Evolutionary conservation across 2,888 invertebrate species (phyloP), one percentile per base, ranked within the genome.

Genomic region (Myathropa florea): DNA sequence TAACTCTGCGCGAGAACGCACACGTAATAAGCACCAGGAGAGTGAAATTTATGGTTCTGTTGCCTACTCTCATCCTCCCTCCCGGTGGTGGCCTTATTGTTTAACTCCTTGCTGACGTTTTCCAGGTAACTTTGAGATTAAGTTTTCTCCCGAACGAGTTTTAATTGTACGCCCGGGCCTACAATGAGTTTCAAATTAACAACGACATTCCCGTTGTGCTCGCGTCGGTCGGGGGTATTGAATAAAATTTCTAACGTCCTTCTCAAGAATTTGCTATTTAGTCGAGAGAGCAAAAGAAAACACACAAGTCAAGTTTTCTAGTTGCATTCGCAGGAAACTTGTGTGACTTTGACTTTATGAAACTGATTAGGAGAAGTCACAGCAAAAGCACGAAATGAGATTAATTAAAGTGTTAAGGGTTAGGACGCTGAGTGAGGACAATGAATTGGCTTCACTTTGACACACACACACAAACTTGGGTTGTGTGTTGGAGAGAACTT

Each of bases 131-230:
- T 36, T 71, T 65, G 64, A 59, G 57, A 26, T 28, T 55, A 65
- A 67, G 61, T 75, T 81, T 75, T 81, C 46, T 63, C 26, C 21
- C 63, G 36, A 57, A 57, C 67, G 73, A 23, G 65, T 23, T 68
- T 81, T 81, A 81, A 81, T 81, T 81, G 68, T 68, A 81, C 63
- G 60, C 46, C 18, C 73, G 46, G 36, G 67, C 73, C 67, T 80
- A 80, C 80, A 73, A 73, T 80, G 61, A 68, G 80, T 61, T 80
- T 57, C 63, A 73, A 80, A 73, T 73, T 80, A 73, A 73, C 80
- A 79, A 65, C 71, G 46, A 61, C 70, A 46, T 46, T n/a, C 39
- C 18, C n/a, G 63, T 28, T 57, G 14, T 53, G 24, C 30, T 30
- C 30, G 9, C 10, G 3, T 30, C 10, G 30, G 1, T 10, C 10